phyloP scores from a whole-genome alignment of 2,888 invertebrate species.

The Sinhomidia bicolor region DNA sequence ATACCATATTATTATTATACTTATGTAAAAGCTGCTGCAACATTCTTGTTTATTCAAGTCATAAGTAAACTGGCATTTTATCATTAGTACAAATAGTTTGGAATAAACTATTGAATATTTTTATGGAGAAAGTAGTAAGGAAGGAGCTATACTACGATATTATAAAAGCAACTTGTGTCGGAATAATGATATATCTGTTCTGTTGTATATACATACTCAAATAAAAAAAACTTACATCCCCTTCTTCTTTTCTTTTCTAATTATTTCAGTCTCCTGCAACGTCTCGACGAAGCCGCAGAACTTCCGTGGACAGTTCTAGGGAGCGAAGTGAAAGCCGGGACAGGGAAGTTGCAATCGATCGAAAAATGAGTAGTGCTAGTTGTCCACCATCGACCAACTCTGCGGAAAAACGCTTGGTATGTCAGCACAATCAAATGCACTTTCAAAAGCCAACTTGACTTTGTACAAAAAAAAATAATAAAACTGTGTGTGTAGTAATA shows the following conservation, averaged over 20 bases:
- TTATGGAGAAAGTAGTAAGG: constrained; percentile 39
- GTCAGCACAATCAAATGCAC: constrained; percentile 43
- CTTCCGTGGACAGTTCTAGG: constrained; percentile 78
- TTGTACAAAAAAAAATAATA: no score
- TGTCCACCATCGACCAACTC: constrained; percentile 79
- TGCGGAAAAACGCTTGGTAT: constrained; percentile 80
- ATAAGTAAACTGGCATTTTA: background rate
- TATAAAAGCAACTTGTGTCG: no score
- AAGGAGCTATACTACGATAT: background rate
- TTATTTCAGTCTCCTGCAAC: constrained; percentile 79
- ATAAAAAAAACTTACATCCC: constrained; percentile 33
- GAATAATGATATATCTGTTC: no score
- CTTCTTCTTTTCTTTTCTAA: constrained; percentile 73
- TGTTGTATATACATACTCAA: no score
- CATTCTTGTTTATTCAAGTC: constrained; percentile 18
- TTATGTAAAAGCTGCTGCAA: no score
- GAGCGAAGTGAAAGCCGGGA: constrained; percentile 78
- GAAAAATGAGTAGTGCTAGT: constrained; percentile 80
- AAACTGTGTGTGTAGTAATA: background rate
- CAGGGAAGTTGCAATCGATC: constrained; percentile 80
- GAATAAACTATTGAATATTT: constrained; percentile 35
- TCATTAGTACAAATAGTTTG: background rate
- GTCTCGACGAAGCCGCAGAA: constrained; percentile 79
- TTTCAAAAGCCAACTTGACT: constrained; percentile 5
- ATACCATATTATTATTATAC: no score